Base-by-base conservation (phyloP, 2,113 vertebrate genomes). In the Gobiocypris rarus region DNA sequence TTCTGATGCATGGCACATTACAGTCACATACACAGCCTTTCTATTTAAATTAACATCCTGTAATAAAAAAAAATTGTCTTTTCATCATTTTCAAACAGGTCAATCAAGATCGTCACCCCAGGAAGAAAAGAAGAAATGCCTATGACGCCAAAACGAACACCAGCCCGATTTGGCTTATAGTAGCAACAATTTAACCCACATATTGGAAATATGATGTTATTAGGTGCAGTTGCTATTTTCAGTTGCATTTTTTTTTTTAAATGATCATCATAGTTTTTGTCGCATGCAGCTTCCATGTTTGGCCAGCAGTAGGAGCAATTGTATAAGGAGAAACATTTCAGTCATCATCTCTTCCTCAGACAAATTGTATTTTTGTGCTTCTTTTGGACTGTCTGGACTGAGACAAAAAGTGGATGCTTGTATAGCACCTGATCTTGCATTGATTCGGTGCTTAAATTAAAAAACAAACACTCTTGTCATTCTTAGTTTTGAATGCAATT, bases 61-160 rank as follows among this genome's bases (percentile, higher is more conserved):
- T 24, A 48, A 48, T 48, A 73, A 65, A 38, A 38, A 6, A 38
- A 7, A 48, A 8, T 73, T 28, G 9, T n/a, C 19, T 56, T 84
- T 69, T 13, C 15, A 26, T 84, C 43, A 76, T 67, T 87, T 87
- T 85, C 86, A 77, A 92, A 78, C 87, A 99, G 98, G 91, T 95
- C 94, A 9, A 90, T 95, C 9, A 98, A 97, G 91, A 99, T 99
- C 93, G 97, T 96, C 87, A 99, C 97, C 7, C 98, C 97, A 1
- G 98, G 98, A 75, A 94, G 97, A 86, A 96, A 91, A 85, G 97
- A 99, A 34, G 96, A 98, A n/a, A 94, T 95, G 22, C 96, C 96
- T 41, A 95, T 96, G 95, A 98, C 97, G 0, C 97, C 98, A n/a
- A 96, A 95, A 88, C 96, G 93, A 73, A 98, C 97, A 0, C 97